Base-by-base conservation (phyloP, 2,797 vertebrate species). In the Iguana delicatissima region DNA sequence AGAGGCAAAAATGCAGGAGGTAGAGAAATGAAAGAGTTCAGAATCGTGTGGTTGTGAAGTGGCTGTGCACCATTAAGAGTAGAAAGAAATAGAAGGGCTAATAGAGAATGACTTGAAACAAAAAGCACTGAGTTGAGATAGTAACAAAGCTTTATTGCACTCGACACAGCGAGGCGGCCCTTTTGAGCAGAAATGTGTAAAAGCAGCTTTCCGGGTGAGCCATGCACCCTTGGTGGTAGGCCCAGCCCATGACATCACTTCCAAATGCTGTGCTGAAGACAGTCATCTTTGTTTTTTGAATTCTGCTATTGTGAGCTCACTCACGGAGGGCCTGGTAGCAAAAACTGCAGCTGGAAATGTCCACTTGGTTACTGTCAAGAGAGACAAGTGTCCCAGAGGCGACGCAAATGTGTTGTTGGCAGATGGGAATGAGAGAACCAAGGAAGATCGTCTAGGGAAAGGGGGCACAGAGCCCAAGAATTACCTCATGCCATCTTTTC, bases 281-380 rank as follows among this genome's bases (percentile, higher is more conserved):
- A 67, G 50, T 24, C 0, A 35, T 29, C 0, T 26, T 69, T n/a
- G 26, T 35, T 74, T 69, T 85, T 73, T 93, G 57, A 93, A 93
- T 88, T 55, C 86, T 0, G 2, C 86, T n/a, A 87, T 87, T 91
- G 92, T 89, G 46, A 80, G 84, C 57, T 55, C 38, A 57, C 20
- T 72, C n/a, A 29, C 1, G 1, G 24, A 55, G 7, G 74, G 73
- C 16, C 69, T 72, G 74, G 81, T 74, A 80, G 74, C 1, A 14
- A 88, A 50, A 35, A 10, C 29, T 35, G 81, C 86, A 84, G 82
- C 86, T 84, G 82, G 86, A 85, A 88, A 91, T 69, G 73, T 55
- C 90, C 76, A 22, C 72, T 82, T 18, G 0, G 55, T 81, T 38
- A 20, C 26, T 64, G 42, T 77, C 73, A 9, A 16, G 80, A 42